These are phyloP conservation scores for Drosophila stalkeri DNA, from an alignment of 2,888 invertebrate species.

Conservation along the genomic window DNA sequence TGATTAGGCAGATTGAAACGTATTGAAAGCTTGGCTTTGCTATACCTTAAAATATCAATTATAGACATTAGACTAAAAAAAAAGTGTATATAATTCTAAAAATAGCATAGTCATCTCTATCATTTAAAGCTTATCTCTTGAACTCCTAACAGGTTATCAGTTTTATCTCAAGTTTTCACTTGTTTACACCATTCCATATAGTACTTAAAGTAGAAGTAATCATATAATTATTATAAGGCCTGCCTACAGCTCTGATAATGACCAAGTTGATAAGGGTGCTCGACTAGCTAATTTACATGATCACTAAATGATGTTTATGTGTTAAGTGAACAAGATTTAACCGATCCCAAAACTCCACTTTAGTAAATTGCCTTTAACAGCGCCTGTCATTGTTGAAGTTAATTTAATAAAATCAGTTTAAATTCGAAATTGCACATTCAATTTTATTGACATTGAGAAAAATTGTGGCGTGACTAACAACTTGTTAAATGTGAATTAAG, in stretches of 20 bases:
- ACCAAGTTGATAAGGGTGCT: conserved; percentile 35
- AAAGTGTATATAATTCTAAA: not conserved
- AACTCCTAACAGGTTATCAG: conserved; percentile 12
- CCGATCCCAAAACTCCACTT: not conserved
- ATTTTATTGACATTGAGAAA: conserved; percentile 23
- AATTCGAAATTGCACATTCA: conserved; percentile 21
- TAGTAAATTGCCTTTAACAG: conserved; percentile 10
- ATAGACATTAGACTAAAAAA: not conserved
- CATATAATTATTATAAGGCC: not conserved
- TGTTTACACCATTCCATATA: conserved; percentile 6
- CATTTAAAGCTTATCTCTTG: not conserved
- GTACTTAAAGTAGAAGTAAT: conserved; percentile 7
- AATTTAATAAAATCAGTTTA: not conserved
- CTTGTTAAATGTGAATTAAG: conserved; percentile 31
- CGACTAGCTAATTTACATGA: too few species aligned
- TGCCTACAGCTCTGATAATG: conserved; percentile 17
- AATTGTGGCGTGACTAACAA: conserved; percentile 58
- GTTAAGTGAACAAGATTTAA: not conserved
- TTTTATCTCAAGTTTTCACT: conserved; percentile 7
- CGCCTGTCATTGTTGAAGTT: conserved; percentile 15
- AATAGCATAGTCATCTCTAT: not conserved
- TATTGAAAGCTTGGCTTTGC: too few species aligned
- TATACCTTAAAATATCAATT: not conserved
- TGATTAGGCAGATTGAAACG: not conserved
- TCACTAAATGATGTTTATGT: not conserved